Conservation (phyloP, 2,888 invertebrate genomes). For the Aporophyla nigra region DNA sequence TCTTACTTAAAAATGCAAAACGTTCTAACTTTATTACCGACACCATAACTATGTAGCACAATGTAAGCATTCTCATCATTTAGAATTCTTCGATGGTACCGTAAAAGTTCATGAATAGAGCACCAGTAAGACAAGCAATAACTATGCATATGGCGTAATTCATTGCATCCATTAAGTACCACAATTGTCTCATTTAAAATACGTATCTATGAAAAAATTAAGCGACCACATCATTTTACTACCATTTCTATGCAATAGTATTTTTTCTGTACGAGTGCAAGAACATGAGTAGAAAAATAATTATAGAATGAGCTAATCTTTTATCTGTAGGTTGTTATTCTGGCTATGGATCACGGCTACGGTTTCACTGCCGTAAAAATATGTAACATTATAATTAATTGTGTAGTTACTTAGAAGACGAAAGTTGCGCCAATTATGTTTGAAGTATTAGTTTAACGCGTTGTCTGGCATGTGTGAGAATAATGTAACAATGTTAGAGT, state of each 20-base stretch:
- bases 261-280: slow-evolving; percentile 10
- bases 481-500: not conserved
- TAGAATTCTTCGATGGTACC: slow-evolving; percentile 10
- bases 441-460: slow-evolving; percentile 22
- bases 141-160: not conserved
- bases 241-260: not conserved
- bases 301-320: slow-evolving; percentile 48
- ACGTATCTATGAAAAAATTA: slow-evolving; percentile 1
- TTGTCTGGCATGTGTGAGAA: slow-evolving; percentile 19
- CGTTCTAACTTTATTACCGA: slow-evolving; percentile 8
- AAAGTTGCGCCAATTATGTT: slow-evolving; percentile 57
- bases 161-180: not conserved
- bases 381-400: slow-evolving; percentile 56
- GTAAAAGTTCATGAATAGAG: not conserved
- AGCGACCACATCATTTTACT: not conserved
- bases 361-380: slow-evolving; percentile 60
- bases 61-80: slow-evolving; percentile 1
- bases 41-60: slow-evolving; percentile 1
- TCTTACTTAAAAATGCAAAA: not conserved
- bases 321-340: slow-evolving; percentile 50
- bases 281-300: slow-evolving; percentile 33
- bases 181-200: not conserved
- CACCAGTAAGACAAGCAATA: slow-evolving; percentile 1
- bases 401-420: slow-evolving; percentile 47
- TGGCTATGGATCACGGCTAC: slow-evolving; percentile 45